Evolutionary conservation across 2,113 vertebrate species (phyloP).

Genomic region (Hydrochoerus hydrochaeris): DNA sequence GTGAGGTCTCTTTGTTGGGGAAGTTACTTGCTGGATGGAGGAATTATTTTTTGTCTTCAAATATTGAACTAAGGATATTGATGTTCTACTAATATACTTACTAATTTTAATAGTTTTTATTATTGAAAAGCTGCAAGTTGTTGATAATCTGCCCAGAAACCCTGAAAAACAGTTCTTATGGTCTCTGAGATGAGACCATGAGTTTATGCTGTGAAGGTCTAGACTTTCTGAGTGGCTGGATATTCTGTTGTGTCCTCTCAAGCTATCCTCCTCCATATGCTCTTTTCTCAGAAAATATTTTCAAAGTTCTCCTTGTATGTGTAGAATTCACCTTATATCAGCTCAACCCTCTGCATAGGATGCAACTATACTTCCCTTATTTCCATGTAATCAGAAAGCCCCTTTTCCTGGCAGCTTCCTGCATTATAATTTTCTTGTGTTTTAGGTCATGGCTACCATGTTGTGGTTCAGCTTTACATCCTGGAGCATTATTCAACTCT

Average conservation of each 20-base stretch:
- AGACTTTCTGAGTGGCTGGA: not conserved
- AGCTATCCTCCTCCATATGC: fast-evolving
- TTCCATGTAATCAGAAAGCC: not conserved
- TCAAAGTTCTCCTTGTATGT: not conserved
- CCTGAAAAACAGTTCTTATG: not conserved
- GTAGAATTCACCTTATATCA: not conserved
- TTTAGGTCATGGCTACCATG: not conserved
- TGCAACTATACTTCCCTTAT: not conserved
- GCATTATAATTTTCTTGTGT: not conserved
- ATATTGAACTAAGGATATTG: not conserved
- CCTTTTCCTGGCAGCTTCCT: not conserved
- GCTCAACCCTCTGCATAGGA: not conserved
- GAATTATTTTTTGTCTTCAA: not conserved
- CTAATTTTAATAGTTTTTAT: not conserved
- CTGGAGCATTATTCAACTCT: no score
- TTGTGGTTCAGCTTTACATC: no score
- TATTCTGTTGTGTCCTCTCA: not conserved
- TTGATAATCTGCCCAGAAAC: not conserved
- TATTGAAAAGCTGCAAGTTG: not conserved
- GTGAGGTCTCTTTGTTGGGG: not conserved
- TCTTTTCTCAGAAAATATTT: not conserved
- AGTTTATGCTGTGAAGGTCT: not conserved
- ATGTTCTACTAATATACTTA: not conserved
- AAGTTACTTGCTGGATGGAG: not conserved
- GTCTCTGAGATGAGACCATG: not conserved